These are phyloP conservation scores for Anguilla marmorata DNA, from an alignment of 2,797 vertebrate genomes.

Conservation along the genomic window DNA sequence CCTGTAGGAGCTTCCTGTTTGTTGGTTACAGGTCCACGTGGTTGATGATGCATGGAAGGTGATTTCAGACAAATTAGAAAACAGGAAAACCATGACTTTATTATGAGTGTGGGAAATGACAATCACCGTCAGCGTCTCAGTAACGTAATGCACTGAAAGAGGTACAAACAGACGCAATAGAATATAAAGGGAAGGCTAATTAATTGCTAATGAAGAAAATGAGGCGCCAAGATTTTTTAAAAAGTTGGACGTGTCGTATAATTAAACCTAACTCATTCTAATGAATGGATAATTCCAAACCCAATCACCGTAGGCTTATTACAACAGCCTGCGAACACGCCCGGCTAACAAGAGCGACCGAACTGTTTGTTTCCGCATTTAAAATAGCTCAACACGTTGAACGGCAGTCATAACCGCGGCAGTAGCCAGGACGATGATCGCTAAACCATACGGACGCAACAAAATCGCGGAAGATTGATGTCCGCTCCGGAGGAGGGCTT, in stretches of 20 bases:
- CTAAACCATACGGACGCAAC: background rate
- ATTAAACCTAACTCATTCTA: background rate
- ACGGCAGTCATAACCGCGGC: background rate
- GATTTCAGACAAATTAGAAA: conserved; percentile 30
- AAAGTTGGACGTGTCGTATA: background rate
- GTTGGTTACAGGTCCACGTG: conserved; percentile 8
- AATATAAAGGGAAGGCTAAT: background rate
- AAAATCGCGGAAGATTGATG: background rate
- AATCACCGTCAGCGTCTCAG: background rate
- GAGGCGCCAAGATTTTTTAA: background rate
- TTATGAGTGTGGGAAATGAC: background rate
- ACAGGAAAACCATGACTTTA: conserved; percentile 15
- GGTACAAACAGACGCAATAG: background rate
- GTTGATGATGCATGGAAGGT: background rate
- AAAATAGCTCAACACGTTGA: no score
- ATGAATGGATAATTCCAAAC: background rate
- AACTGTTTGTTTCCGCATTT: no score
- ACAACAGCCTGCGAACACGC: background rate
- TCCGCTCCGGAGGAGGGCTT: background rate
- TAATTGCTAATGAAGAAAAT: background rate
- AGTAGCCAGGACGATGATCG: background rate
- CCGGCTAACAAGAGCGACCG: no score
- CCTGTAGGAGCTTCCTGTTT: conserved; percentile 15
- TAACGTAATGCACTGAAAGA: background rate
- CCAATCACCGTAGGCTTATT: background rate